Conservation (phyloP, 2,113 vertebrate genomes). For the Centrocercus urophasianus region DNA sequence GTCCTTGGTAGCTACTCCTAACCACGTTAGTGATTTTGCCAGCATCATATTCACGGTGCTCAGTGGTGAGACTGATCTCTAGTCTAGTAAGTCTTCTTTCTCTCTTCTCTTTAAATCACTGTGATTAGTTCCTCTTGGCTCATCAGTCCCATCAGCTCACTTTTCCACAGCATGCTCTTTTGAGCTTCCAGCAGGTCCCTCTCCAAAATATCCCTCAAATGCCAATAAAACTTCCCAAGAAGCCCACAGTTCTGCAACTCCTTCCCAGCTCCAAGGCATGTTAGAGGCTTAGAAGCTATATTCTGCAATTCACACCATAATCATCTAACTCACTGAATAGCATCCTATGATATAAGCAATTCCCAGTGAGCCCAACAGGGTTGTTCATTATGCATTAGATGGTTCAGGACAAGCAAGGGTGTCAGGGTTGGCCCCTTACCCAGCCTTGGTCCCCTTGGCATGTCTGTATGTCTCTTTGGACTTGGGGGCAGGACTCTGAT, state of each 20-base stretch:
- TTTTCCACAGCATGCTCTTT: background rate
- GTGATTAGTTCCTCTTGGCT: background rate
- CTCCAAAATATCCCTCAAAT: background rate
- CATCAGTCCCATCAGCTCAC: background rate
- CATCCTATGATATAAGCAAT: background rate
- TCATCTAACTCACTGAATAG: rapidly evolving
- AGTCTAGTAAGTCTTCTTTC: background rate
- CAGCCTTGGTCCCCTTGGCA: background rate
- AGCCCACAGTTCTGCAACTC: background rate
- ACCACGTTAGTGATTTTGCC: background rate
- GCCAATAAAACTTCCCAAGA: background rate
- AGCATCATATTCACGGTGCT: background rate
- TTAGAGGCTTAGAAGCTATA: background rate
- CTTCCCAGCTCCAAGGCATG: background rate
- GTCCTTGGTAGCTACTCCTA: background rate
- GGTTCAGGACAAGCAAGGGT: background rate
- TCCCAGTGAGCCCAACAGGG: background rate
- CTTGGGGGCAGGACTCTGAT: background rate
- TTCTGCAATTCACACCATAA: background rate
- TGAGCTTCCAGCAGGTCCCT: background rate
- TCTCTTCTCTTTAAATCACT: background rate
- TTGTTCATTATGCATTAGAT: background rate
- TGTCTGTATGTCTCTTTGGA: background rate
- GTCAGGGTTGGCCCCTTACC: background rate
- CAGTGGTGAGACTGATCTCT: background rate